A percentile compares a stretch with the other conserved stretches of the same genome.
phyloP scores from a whole-genome alignment of 2,113 vertebrate species.

The Rafetus swinhoei region DNA sequence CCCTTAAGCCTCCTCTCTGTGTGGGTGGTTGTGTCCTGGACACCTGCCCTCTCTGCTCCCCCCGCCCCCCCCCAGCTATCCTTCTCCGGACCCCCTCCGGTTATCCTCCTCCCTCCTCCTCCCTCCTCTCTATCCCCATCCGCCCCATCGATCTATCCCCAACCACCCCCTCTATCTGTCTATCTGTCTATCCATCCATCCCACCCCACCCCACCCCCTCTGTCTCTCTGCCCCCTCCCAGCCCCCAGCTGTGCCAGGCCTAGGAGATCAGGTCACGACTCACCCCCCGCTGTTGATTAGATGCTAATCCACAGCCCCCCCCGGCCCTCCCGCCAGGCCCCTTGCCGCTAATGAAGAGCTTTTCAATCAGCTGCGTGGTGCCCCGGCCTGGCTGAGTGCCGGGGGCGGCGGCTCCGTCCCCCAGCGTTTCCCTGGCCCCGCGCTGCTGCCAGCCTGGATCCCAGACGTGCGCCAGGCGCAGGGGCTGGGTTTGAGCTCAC shows the following conservation, averaged over 20 bases:
- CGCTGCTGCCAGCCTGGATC: too few relatives aligned
- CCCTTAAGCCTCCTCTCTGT: not conserved
- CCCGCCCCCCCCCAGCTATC: too few relatives aligned
- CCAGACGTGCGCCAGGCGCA: not conserved
- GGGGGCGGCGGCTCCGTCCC: not conserved
- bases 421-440: too few relatives aligned
- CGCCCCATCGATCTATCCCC: not conserved
- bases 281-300: not conserved
- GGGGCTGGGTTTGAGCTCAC: not conserved
- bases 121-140: too few relatives aligned
- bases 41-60: not conserved
- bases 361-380: not conserved
- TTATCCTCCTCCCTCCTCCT: too few relatives aligned
- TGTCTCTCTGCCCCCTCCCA: not conserved
- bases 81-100: too few relatives aligned
- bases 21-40: too few relatives aligned
- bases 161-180: not conserved
- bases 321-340: not conserved
- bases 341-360: conserved; percentile 26
- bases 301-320: conserved; percentile 14
- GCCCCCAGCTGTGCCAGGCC: not conserved
- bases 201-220: not conserved
- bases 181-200: not conserved
- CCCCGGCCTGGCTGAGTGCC: not conserved
- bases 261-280: not conserved